Base-by-base conservation (phyloP, 2,888 invertebrate genomes). In the Ceriagrion tenellum region DNA sequence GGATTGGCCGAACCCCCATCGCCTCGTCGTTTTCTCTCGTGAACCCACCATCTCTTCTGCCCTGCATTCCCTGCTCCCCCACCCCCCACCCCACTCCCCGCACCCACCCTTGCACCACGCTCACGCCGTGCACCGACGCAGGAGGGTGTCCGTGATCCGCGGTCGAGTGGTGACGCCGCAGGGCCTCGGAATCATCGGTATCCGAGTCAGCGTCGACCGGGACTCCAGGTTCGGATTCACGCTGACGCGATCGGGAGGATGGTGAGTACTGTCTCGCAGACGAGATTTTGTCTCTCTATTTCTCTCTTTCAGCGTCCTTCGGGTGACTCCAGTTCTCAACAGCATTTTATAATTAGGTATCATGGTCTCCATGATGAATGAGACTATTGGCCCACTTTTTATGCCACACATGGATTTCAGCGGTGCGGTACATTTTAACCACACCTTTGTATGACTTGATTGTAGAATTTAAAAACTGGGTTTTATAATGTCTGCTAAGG, bases 131-230 rank as follows among this genome's bases (percentile, higher is more conserved):
- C 96, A 96, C 96, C 97, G n/a, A n/a, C 97, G 97, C 98, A 99
- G 99, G 97, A 99, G 99, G 97, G 99, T 99, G 96, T 99, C 99
- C 96, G 99, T 99, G 97, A 99, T 99, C 98, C 98, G 99, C 96
- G 99, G 99, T 96, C 99, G 99, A 97, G 99, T 99, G 96, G 98
- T 99, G 96, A 98, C 99, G 96, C 98, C 98, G 95, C 99, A 99
- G 97, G 99, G 99, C 96, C 98, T 99, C 96, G 99, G 99, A 96
- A 98, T 99, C 97, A 98, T 99, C 97, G 99, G 99, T 96, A 99
- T 99, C 97, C 98, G 99, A 96, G 99, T 99, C 95, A 99, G 99
- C 96, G 99, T 99, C 96, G 99, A 99, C 97, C 98, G 98, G 96
- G 99, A 99, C 97, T 98, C 99, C 93, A 98, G 99, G 96, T 99